A percentile compares a stretch with the other conserved stretches of the same genome.
Conservation (phyloP, 1,140 invertebrate species). For the Papilio xuthus region DNA sequence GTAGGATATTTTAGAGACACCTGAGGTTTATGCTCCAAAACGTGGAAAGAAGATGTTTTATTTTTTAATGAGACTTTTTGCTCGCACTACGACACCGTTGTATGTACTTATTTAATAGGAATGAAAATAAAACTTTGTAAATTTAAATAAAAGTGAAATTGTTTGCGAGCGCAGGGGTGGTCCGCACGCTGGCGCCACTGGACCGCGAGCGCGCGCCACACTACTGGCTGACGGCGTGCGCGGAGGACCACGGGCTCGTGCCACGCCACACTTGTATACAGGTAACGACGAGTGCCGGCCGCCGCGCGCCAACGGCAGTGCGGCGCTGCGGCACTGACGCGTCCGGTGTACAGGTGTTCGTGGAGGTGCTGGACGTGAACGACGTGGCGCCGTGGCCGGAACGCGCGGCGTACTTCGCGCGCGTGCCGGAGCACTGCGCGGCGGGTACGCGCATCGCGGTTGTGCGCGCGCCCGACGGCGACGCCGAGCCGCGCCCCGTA, state of each 20-base stretch:
- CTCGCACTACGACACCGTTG: too few relatives aligned
- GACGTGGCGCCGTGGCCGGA: constrained; percentile 95
- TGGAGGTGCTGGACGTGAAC: constrained; percentile 94
- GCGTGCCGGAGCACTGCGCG: constrained; percentile 91
- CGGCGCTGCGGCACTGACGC: not conserved
- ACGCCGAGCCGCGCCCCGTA: constrained; percentile 88
- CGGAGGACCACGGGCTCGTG: constrained; percentile 94
- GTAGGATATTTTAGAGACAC: too few relatives aligned
- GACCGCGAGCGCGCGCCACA: constrained; percentile 93
- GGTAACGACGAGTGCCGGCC: constrained; percentile 73
- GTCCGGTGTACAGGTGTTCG: constrained; percentile 87
- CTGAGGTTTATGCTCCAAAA: too few relatives aligned
- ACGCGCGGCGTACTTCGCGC: constrained; percentile 92
- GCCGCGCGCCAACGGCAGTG: not conserved
- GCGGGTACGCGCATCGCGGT: constrained; percentile 88
- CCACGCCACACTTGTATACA: constrained; percentile 91
- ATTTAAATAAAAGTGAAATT: not conserved
- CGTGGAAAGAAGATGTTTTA: too few relatives aligned
- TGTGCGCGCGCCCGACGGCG: constrained; percentile 90
- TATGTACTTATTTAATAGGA: too few relatives aligned
- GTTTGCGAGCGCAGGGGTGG: constrained; percentile 85
- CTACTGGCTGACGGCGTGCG: constrained; percentile 97
- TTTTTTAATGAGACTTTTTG: too few relatives aligned
- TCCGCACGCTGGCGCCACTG: constrained; percentile 90
- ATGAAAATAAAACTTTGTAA: too few relatives aligned